These are phyloP conservation scores for Pyrocephalus nanus DNA, from an alignment of 2,797 vertebrate genomes.

Conservation along the genomic window DNA sequence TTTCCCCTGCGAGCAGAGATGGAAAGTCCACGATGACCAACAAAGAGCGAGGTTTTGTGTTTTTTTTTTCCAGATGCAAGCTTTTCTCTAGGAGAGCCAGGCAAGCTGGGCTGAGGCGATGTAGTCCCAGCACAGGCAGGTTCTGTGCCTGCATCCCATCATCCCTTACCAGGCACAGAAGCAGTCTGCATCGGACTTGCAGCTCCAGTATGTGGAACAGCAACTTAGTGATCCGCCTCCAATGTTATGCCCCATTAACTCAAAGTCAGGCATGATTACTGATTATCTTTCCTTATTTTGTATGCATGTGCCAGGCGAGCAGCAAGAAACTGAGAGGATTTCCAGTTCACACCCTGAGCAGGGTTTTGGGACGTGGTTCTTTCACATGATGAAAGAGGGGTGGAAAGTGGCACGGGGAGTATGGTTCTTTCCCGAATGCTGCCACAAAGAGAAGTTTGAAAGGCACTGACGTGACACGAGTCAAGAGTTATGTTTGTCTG, in stretches of 20 bases:
- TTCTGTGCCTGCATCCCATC: accelerated
- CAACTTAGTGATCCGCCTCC: neutral
- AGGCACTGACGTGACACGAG: constrained; percentile 49
- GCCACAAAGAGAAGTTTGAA: constrained; percentile 54
- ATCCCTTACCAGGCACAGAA: neutral
- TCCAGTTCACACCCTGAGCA: neutral
- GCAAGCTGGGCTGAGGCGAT: neutral
- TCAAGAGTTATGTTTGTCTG: constrained; percentile 57
- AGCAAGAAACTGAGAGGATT: constrained; percentile 41
- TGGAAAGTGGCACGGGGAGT: constrained; percentile 7
- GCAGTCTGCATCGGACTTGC: neutral
- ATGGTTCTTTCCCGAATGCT: constrained; percentile 4
- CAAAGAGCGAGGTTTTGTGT: accelerated
- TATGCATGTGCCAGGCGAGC: neutral
- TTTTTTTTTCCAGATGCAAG: neutral
- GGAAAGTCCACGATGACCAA: neutral
- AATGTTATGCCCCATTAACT: constrained; percentile 54
- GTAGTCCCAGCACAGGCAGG: neutral
- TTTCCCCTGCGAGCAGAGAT: neutral
- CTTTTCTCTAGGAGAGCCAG: neutral
- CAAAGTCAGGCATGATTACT: constrained; percentile 59
- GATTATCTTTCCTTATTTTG: constrained; percentile 62
- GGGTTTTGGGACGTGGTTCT: constrained; percentile 1
- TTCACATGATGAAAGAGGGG: constrained; percentile 16
- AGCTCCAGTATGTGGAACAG: neutral